Evolutionary conservation across 1,140 invertebrate species (phyloP), one percentile per base, ranked within the genome.

Genomic region (Solenopsis invicta): DNA sequence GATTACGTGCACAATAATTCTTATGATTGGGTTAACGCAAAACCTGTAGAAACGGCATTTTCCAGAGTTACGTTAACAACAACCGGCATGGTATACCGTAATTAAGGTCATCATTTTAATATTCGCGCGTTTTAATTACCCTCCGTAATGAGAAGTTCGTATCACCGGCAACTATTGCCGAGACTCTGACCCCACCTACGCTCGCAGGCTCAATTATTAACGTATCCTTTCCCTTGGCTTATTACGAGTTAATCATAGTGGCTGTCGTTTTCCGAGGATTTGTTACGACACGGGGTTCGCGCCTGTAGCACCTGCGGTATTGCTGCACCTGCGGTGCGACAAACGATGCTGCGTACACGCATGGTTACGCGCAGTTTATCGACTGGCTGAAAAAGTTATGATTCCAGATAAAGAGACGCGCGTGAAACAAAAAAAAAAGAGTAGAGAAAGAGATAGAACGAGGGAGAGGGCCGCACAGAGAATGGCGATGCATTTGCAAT

Each of bases 401-500:
- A 88, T 80, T 86, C 37, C 45, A 34, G 59, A 71, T 86, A 89
- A 88, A 88, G 64, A 89, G 87, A 48, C 34, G 85, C 29, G n/a
- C 21, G 41, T 41, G 52, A 76, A 75, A 86, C 41, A 72, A 89
- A 69, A 81, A 54, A 34, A 66, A 50, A 29, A 52, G 62, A 61
- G 29, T 16, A 29, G 41, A 3, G 29, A 29, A 37, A 13, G 18
- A 24, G 66, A n/a, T 54, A 2, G 12, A n/a, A 56, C 41, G 45
- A 37, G 18, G 48, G 54, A 72, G 12, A 37, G 61, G 54, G 45
- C 12, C 9, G 34, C 41, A 34, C 52, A 41, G 56, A 85, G 74
- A 56, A 48, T 89, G 67, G 82, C 45, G 77, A 89, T 62, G 72
- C 86, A 87, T 86, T 85, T 89, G 88, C 88, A 90, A 90, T 90